Evolutionary conservation across 2,113 vertebrate genomes (phyloP).

Genomic region (Willisornis vidua): DNA sequence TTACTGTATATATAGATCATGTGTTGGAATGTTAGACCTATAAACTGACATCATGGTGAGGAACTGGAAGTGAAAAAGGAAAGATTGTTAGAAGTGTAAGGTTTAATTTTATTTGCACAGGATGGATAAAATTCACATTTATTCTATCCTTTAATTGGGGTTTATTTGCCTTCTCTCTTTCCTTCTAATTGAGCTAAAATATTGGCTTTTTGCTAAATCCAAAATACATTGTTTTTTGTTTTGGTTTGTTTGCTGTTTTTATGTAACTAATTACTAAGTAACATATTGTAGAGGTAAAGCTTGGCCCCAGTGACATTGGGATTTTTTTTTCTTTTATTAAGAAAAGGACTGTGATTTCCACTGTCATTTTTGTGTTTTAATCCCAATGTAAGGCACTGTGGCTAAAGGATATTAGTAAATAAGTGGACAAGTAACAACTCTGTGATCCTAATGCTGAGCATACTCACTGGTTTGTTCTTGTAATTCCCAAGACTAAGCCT

Average conservation of each 20-base stretch:
- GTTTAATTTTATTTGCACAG: background rate
- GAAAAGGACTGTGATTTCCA: background rate
- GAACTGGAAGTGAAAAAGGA: background rate
- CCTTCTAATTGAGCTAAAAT: background rate
- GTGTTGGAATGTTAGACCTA: background rate
- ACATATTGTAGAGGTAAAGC: background rate
- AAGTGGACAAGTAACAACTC: background rate
- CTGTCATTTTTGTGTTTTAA: background rate
- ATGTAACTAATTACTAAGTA: background rate
- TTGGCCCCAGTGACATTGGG: background rate
- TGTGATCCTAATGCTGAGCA: background rate
- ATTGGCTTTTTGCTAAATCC: background rate
- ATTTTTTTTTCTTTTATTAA: background rate
- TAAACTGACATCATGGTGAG: background rate
- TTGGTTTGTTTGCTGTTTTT: background rate
- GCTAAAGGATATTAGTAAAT: background rate
- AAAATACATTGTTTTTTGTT: background rate
- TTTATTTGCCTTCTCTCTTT: background rate
- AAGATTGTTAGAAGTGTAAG: background rate
- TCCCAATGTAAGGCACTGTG: background rate
- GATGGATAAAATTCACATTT: background rate
- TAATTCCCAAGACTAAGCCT: background rate
- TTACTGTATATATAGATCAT: background rate
- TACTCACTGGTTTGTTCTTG: background rate
- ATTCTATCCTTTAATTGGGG: background rate